Conservation (phyloP, 2,888 invertebrate genomes). For the Lasioglossum morio region DNA sequence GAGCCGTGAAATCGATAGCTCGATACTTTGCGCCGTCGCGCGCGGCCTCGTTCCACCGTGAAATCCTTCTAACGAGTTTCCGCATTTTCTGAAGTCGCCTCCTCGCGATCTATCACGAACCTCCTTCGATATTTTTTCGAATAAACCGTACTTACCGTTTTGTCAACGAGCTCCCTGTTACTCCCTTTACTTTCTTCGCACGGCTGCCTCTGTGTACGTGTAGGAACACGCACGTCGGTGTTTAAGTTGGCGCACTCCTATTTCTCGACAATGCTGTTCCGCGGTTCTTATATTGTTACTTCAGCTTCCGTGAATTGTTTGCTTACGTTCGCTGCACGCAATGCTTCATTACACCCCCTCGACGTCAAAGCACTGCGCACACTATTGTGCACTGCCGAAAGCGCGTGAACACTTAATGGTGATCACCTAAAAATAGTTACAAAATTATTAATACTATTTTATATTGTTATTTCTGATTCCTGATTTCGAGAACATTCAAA, state of each 20-base stretch:
- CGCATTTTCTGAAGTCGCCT: slow-evolving; percentile 66
- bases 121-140: slow-evolving; percentile 57
- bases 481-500: too few relatives aligned
- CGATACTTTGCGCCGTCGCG: slow-evolving; percentile 74
- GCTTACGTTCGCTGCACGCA: neutral
- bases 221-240: neutral
- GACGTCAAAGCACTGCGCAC: neutral
- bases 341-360: neutral
- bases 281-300: too few relatives aligned
- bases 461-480: too few relatives aligned
- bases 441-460: neutral
- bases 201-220: neutral
- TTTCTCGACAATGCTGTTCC: too few relatives aligned
- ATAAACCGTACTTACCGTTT: slow-evolving; percentile 26
- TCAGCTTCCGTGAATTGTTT: neutral
- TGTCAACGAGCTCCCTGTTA: neutral
- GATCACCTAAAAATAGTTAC: neutral
- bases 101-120: slow-evolving; percentile 57
- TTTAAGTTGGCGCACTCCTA: neutral
- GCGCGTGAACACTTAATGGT: neutral
- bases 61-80: slow-evolving; percentile 73
- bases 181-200: slow-evolving; percentile 13
- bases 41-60: slow-evolving; percentile 68
- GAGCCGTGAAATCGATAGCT: slow-evolving; percentile 75
- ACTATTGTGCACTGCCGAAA: neutral